These are phyloP conservation scores for Pseudoatta argentina DNA, from an alignment of 1,140 invertebrate species.

Conservation along the genomic window DNA sequence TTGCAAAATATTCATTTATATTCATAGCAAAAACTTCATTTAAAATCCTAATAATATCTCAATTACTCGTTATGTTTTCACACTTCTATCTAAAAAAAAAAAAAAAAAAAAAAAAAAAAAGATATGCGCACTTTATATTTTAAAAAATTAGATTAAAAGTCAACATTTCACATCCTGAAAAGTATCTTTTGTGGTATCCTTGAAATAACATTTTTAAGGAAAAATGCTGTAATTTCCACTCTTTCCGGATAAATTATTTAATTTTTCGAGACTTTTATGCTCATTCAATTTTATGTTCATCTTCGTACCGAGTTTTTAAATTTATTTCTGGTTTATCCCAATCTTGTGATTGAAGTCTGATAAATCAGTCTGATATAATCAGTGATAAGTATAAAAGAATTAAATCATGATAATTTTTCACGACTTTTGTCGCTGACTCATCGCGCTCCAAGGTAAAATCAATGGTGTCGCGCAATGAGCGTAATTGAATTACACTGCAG, in stretches of 20 bases:
- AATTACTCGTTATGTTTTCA: background rate
- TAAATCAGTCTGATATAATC: too few species aligned
- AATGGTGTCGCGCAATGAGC: slow-evolving; percentile 16
- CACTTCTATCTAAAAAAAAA: background rate
- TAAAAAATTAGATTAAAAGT: slow-evolving; percentile 8
- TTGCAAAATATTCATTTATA: slow-evolving; percentile 9
- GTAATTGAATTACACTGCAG: slow-evolving; percentile 49
- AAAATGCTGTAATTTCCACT: background rate
- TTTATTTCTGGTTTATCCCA: background rate
- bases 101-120: background rate
- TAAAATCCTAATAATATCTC: slow-evolving; percentile 6
- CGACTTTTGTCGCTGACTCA: background rate
- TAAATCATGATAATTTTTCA: background rate
- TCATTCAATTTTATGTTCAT: background rate
- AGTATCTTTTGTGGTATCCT: background rate
- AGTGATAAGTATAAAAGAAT: slow-evolving; percentile 14
- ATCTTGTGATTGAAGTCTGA: background rate
- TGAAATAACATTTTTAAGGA: background rate
- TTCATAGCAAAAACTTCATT: background rate
- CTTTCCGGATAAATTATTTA: background rate
- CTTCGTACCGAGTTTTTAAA: background rate
- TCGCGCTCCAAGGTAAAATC: slow-evolving; percentile 1
- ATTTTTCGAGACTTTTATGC: background rate
- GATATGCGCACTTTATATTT: background rate
- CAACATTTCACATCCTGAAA: background rate